Evolutionary conservation across 1,140 invertebrate genomes (phyloP), one percentile per base, ranked within the genome.

Genomic region (Ceratitis capitata): DNA sequence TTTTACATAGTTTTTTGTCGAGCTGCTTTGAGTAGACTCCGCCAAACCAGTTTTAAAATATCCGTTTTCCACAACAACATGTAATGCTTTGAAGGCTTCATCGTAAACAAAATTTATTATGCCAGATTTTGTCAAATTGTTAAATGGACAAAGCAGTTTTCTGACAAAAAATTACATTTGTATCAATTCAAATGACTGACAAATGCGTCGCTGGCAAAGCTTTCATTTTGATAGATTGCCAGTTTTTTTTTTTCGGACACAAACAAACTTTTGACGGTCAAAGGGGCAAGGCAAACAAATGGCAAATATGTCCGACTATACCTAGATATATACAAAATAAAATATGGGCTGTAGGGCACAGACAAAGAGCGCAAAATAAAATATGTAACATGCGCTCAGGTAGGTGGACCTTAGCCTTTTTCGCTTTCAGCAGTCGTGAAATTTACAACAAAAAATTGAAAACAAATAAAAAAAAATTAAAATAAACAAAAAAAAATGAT

Each of bases 161-260:
- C n/a, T n/a, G n/a, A n/a, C n/a, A 56, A 23, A 56, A 12, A n/a
- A 6, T 12, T 0, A 53, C 0, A 56, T 23, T 56, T 7, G 23
- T 56, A 23, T 23, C 19, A 23, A 56, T 56, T 0, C 19, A 23
- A n/a, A 23, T 56, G 39, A 42, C 39, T 78, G 69, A 78, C 39
- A 45, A 78, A 78, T 78, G 42, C 23, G 69, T 9, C n/a, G 39
- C 35, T 78, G 35, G 23, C 69, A 26, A 26, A 78, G 7, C 32
- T 78, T 78, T 78, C 69, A 45, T 14, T 78, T 78, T 78, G 69
- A 78, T 78, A 7, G 69, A 78, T 78, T 78, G 39, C 39, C n/a
- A 78, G n/a, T n/a, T n/a, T n/a, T n/a, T n/a, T n/a, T 78, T 78
- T 45, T 45, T 78, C 16, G 23, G 39, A 19, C 69, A n/a, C 35